phyloP scores from a whole-genome alignment of 92 coral and sea anemone species.

The Siderastrea siderea region DNA sequence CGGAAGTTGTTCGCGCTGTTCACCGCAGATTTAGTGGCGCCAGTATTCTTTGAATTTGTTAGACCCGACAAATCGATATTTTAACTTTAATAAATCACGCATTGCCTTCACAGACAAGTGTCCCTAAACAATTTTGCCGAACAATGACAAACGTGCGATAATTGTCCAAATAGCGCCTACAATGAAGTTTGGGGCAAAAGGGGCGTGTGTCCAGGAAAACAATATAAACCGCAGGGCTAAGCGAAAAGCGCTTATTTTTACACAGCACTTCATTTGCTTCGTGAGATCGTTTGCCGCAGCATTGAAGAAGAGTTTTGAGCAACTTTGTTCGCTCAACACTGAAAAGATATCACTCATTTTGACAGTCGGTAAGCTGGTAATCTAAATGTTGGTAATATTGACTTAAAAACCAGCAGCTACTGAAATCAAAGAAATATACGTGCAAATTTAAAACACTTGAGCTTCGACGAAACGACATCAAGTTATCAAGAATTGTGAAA shows the following conservation, averaged over 20 bases:
- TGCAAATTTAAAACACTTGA: background rate
- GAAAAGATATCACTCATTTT: background rate
- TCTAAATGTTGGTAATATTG: background rate
- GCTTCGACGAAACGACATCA: background rate
- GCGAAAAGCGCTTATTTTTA: background rate
- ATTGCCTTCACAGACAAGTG: conserved; percentile 18
- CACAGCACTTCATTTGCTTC: background rate
- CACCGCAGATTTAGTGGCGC: conserved; percentile 36
- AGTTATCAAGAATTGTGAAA: too few relatives aligned
- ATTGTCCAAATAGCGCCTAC: conserved; percentile 16
- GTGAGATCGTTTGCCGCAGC: background rate
- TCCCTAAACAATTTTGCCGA: background rate
- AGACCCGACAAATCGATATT: conserved; percentile 28
- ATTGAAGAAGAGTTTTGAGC: too few relatives aligned
- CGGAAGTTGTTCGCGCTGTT: conserved; percentile 1
- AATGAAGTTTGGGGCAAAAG: conserved; percentile 4
- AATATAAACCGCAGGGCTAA: conserved; percentile 20
- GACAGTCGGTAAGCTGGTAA: background rate
- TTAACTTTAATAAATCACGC: conserved; percentile 34
- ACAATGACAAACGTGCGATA: conserved; percentile 32
- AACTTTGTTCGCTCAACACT: background rate
- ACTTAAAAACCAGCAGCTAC: background rate
- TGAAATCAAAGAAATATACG: background rate
- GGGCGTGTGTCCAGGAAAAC: background rate
- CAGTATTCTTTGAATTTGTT: background rate